Percentiles rank a stretch among this genome's conserved stretches.
Conservation (phyloP, 2,113 vertebrate species). For the Lipophrys pholis region DNA sequence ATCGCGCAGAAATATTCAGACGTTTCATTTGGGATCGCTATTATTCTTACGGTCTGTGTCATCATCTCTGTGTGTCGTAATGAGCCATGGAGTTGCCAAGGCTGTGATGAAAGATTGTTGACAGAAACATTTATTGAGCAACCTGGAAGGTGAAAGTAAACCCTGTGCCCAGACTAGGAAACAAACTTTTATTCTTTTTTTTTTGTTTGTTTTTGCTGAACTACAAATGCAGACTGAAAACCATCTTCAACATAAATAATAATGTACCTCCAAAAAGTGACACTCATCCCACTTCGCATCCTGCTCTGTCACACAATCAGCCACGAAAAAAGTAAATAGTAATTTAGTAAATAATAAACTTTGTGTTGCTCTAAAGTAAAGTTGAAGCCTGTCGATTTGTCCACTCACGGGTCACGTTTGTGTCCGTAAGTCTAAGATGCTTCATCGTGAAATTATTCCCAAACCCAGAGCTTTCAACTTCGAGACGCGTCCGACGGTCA, state of each 20-base stretch:
- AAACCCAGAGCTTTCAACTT: conserved; percentile 90
- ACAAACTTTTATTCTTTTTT: background rate
- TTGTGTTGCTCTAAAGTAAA: too few species aligned
- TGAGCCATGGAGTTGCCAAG: background rate
- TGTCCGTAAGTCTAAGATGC: background rate
- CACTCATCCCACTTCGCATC: too few species aligned
- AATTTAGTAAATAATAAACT: too few species aligned
- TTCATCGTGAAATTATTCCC: conserved; percentile 9
- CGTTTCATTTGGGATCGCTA: background rate
- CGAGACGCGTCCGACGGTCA: conserved; percentile 82
- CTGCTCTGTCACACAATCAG: too few species aligned
- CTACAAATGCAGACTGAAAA: too few species aligned
- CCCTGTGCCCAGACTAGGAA: background rate
- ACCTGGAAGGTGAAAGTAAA: background rate
- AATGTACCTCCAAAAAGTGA: too few species aligned
- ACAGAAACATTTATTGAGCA: background rate
- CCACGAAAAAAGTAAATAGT: too few species aligned
- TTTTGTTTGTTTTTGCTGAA: too few species aligned
- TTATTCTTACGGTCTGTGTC: background rate
- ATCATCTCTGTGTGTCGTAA: background rate
- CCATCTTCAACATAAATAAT: too few species aligned
- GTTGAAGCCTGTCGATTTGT: background rate
- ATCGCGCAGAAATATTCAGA: too few species aligned
- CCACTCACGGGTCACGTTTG: background rate
- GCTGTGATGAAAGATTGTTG: background rate